Conservation (phyloP, 2,888 invertebrate genomes). For the Leptinotarsa peninsularis region DNA sequence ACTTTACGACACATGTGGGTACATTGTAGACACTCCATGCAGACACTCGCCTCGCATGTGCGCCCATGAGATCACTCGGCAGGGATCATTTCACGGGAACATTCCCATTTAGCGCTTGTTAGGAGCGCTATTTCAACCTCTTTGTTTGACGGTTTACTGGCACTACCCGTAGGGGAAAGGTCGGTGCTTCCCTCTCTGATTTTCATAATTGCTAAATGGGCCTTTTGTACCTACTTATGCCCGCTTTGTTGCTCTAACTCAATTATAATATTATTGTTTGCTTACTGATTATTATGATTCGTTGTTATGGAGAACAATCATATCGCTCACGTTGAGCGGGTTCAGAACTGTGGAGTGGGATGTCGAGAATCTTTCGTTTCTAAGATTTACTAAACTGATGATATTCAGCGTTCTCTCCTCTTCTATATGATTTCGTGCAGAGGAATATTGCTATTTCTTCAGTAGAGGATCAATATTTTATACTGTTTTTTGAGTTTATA, state of each 20-base stretch:
- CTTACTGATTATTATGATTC: conserved; percentile 21
- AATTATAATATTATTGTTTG: conserved; percentile 46
- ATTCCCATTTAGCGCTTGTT: conserved; percentile 62
- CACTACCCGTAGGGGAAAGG: conserved; percentile 43
- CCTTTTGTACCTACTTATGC: conserved; percentile 46
- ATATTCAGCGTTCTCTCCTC: too few species aligned
- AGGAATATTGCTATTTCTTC: too few species aligned
- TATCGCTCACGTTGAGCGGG: conserved; percentile 1
- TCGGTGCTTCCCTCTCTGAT: conserved; percentile 49
- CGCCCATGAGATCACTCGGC: conserved; percentile 52
- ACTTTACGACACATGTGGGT: not conserved
- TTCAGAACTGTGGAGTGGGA: not conserved
- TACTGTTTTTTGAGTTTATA: too few species aligned
- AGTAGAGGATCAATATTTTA: too few species aligned
- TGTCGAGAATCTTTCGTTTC: not conserved
- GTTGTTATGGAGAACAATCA: conserved; percentile 12
- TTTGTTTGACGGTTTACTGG: conserved; percentile 55
- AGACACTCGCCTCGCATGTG: not conserved
- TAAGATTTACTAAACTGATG: not conserved
- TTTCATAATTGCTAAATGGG: conserved; percentile 54
- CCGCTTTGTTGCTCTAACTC: conserved; percentile 43
- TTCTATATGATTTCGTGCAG: too few species aligned
- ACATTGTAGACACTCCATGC: not conserved
- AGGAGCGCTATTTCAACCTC: conserved; percentile 59
- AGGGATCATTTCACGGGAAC: conserved; percentile 59